Evolutionary conservation across 2,888 invertebrate genomes (phyloP), one percentile per base, ranked within the genome.

Genomic region (Ophion obscuratus): DNA sequence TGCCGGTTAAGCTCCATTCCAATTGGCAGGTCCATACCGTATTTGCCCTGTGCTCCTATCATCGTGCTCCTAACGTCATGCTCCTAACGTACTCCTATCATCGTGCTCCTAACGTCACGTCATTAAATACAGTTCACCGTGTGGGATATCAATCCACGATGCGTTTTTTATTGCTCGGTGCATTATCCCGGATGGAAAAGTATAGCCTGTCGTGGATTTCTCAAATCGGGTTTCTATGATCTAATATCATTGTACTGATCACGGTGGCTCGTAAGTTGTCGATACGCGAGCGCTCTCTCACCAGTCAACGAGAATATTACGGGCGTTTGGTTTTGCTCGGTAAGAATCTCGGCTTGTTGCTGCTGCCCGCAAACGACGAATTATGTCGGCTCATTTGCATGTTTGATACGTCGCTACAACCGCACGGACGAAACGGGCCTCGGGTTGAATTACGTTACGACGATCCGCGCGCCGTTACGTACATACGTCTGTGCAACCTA

Each of bases 381-480:
- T 91, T 91, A 91, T 90, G 90, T 84, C 87, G 88, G 87, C 87
- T 88, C 89, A 91, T 91, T 91, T 91, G 90, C 91, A 91, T 91
- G 89, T 91, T 91, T 91, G 91, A 91, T 91, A 91, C 89, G 90
- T 88, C 85, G 90, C 86, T 90, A 91, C 90, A 90, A 88, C 89
- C 85, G 87, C 87, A 73, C 80, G 88, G 83, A 88, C 87, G 88
- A 90, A 90, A 89, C 68, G 85, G 79, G 70, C 85, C 61, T 47
- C 74, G 70, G 78, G 79, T 82, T 85, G 85, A 85, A 75, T 85
- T 85, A 85, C 82, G 70, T 82, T 85, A 85, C 82, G 79, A 85
- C 70, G 76, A 74, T 78, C 64, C 44, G 67, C 81, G 81, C 73
- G 75, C 82, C 75, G 74, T 82, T 82, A 82, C 75, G 68, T 68